Evolutionary conservation across 2,888 invertebrate species (phyloP).

Genomic region (Caenorhabditis auriculariae): DNA sequence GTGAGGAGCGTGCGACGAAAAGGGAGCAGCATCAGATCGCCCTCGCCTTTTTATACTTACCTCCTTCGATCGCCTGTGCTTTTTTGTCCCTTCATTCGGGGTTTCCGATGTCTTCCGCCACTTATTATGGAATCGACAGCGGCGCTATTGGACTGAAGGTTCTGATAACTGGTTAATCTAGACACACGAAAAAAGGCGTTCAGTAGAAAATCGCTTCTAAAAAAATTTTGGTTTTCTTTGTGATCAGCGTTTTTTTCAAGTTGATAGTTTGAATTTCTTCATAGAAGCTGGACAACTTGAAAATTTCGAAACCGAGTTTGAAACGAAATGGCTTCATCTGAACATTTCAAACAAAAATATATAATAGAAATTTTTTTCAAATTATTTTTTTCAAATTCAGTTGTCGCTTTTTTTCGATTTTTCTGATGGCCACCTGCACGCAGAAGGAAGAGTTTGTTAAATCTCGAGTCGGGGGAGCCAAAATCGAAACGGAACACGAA

Average conservation of each 20-base stretch:
- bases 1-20: not conserved
- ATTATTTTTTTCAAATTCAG: constrained; percentile 63
- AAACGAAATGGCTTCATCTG: too few species aligned
- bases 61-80: constrained; percentile 63
- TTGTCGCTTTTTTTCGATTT: constrained; percentile 69
- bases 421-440: constrained; percentile 66
- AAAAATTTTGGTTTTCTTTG: too few species aligned
- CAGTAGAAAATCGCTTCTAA: too few species aligned
- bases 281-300: not conserved
- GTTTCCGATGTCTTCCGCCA: constrained; percentile 67
- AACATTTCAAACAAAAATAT: not conserved
- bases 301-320: too few species aligned
- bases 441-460: constrained; percentile 58
- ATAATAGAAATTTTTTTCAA: too few species aligned
- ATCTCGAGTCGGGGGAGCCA: constrained; percentile 63
- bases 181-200: too few species aligned
- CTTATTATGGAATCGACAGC: constrained; percentile 69
- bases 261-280: constrained; percentile 8
- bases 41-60: constrained; percentile 59
- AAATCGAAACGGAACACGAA: constrained; percentile 12
- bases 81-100: constrained; percentile 65
- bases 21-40: too few species aligned
- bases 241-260: too few species aligned
- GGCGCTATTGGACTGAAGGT: constrained; percentile 67
- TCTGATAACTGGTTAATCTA: constrained; percentile 13